Base-by-base conservation (phyloP, 2,888 invertebrate genomes). In the Galeopsomyia nigrocyanea region DNA sequence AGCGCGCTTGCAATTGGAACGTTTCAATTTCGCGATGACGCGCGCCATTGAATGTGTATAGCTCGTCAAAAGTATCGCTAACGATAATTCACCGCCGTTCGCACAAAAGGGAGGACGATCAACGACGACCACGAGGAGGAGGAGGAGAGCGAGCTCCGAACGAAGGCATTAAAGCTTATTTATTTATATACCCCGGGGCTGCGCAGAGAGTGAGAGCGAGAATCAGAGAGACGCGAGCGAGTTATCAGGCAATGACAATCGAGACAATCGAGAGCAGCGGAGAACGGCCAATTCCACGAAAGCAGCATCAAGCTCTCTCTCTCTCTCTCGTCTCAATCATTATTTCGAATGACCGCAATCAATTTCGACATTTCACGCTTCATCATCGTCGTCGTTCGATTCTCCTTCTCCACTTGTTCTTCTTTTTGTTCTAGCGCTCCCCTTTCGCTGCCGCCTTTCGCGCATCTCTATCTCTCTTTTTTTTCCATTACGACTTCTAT, bases 261-360 rank as follows among this genome's bases (percentile, higher is more conserved):
- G 51, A 51, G 69, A 26, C 63, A 64, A 58, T 63, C 50, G 56
- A 39, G 39, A 10, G 39, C 39, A 39, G 21, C 62, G 50, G 69
- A 57, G 51, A 51, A 63, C 50, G 62, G 31, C 63, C 31, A 69
- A 69, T 69, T 69, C 69, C 69, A 63, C 63, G 69, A 69, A 69
- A 69, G 63, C 51, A 39, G 53, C 55, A 26, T 49, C 61, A 39
- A 63, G 51, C 63, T 31, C 53, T 51, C 47, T 31, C 39, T 19
- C 26, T n/a, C n/a, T n/a, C 16, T 49, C 61, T 47, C 7, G 60
- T 26, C 19, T 50, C 19, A 50, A 63, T 63, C 62, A 31, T 51
- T 17, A 51, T 62, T 9, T 14, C 22, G n/a, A 50, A 47, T 26
- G 22, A 21, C 22, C 49, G 61, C 22, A 17, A 51, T 64, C 64